These are phyloP conservation scores for Mastomys coucha DNA, from an alignment of 2,113 vertebrate species.

Conservation along the genomic window DNA sequence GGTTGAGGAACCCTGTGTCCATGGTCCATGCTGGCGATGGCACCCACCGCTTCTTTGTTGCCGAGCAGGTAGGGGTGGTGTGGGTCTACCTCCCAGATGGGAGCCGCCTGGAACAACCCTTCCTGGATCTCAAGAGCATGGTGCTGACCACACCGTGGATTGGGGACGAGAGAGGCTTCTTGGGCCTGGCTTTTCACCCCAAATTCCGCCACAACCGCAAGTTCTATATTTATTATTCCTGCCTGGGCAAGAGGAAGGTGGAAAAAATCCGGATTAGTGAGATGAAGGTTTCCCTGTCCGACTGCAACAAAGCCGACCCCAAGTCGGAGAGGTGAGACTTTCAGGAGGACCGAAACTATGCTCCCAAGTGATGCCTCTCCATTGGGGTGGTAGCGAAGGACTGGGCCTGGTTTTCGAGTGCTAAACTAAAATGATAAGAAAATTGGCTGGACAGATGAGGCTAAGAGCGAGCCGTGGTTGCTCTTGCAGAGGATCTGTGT, in stretches of 20 bases:
- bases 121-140: conserved; percentile 89
- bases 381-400: background rate
- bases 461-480: background rate
- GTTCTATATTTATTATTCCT: conserved; percentile 92
- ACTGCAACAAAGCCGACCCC: conserved; percentile 90
- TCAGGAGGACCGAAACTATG: rapidly evolving
- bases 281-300: conserved; percentile 87
- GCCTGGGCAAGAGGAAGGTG: conserved; percentile 83
- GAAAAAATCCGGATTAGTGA: conserved; percentile 92
- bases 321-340: conserved; percentile 89
- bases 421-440: background rate
- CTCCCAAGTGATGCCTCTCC: rapidly evolving
- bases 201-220: conserved; percentile 88
- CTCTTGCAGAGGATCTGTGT: background rate
- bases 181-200: conserved; percentile 93
- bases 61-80: conserved; percentile 90
- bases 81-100: conserved; percentile 91
- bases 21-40: conserved; percentile 88
- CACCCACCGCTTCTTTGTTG: conserved; percentile 90
- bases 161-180: conserved; percentile 92
- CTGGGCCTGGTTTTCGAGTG: background rate
- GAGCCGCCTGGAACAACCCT: conserved; percentile 89
- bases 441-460: background rate
- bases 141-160: conserved; percentile 90
- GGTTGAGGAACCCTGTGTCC: conserved; percentile 90